Base-by-base conservation (phyloP, 2,888 invertebrate species). In the Acleris literana region DNA sequence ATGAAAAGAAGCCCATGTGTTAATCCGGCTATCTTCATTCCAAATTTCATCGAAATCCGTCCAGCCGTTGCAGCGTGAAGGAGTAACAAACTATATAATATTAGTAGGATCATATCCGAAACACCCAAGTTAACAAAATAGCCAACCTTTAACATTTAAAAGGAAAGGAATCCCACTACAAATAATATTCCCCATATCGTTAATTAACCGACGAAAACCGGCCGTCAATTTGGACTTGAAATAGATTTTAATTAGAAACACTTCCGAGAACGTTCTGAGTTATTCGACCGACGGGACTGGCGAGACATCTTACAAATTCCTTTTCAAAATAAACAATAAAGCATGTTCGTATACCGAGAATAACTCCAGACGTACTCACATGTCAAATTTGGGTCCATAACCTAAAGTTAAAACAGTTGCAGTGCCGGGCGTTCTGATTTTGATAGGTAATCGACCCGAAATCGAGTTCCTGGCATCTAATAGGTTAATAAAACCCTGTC, bases 221-320 rank as follows among this genome's bases (percentile, higher is more conserved):
- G 60, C 49, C 65, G 46, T 58, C 55, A 46, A 43, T 43, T 44
- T 17, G 22, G n/a, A 48, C 54, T 64, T 61, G 39, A 61, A 63
- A 69, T 67, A 68, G 67, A 69, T 67, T 64, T 71, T 71, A 70
- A 72, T 72, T 69, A 72, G 69, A 69, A 58, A 68, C 64, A 60
- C 53, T 74, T 73, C 74, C 64, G 46, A 65, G 74, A 72, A 74
- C 63, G 17, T n/a, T 17, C 29, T 55, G 44, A 22, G 25, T 9
- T 49, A 29, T 51, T 55, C 49, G 39, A 43, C 48, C 54, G 52
- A 49, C 57, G 54, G 51, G 25, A 55, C 39, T 5, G 39, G 13
- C 62, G 62, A 49, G 57, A 59, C 61, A 61, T 63, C 53, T 62
- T 54, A 65, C 54, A 59, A 55, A 68, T 68, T 62, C 58, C 17